phyloP scores from a whole-genome alignment of 1,140 invertebrate genomes.

The Episyrphus balteatus region DNA sequence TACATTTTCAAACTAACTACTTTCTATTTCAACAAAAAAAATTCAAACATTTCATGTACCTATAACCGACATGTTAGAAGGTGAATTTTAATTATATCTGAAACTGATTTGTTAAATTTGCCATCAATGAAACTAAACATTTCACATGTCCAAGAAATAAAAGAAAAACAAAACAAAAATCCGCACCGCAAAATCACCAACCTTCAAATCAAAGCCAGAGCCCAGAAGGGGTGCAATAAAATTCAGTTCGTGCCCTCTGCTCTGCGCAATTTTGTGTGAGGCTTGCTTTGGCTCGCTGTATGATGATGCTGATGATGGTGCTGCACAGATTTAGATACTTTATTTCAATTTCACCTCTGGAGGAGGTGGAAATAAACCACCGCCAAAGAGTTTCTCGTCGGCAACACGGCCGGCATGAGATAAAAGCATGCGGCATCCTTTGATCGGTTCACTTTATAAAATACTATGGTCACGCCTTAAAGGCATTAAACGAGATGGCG shows the following conservation, averaged over 20 bases:
- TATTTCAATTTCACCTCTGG: constrained; percentile 7
- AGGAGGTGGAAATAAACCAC: neutral
- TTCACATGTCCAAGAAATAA: too few species aligned
- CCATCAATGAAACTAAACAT: too few species aligned
- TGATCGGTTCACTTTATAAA: constrained; percentile 38
- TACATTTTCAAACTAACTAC: too few species aligned
- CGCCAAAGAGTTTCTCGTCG: constrained; percentile 3
- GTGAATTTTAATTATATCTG: too few species aligned
- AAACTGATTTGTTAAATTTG: too few species aligned
- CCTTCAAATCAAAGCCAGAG: constrained; percentile 4
- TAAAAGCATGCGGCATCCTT: constrained; percentile 34
- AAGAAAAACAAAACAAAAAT: constrained; percentile 22
- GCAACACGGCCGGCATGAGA: constrained; percentile 21
- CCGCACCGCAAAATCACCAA: too few species aligned
- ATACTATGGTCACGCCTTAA: constrained; percentile 38
- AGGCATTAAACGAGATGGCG: constrained; percentile 38
- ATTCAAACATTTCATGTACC: too few species aligned
- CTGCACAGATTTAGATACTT: constrained; percentile 4
- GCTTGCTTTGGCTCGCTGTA: too few species aligned
- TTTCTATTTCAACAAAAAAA: too few species aligned
- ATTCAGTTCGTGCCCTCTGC: too few species aligned
- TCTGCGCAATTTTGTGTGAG: neutral
- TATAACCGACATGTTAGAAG: too few species aligned
- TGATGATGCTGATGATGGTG: neutral
- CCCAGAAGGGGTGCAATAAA: neutral